phyloP scores from a whole-genome alignment of 2,797 vertebrate genomes.

The Periophthalmus magnuspinnatus region DNA sequence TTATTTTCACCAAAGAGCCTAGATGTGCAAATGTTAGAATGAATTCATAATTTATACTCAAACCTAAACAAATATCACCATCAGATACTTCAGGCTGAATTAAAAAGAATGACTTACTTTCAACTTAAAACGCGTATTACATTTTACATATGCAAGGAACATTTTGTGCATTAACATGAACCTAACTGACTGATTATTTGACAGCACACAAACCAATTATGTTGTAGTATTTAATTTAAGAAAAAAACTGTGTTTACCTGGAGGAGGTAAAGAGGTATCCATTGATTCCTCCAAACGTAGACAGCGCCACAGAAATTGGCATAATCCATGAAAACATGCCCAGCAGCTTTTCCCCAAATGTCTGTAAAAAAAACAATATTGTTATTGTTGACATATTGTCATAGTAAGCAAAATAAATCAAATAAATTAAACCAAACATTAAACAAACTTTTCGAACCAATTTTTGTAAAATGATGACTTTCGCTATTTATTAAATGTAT shows the following conservation, averaged over 20 bases:
- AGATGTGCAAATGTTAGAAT: not conserved
- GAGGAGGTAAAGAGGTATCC: conserved; percentile 99
- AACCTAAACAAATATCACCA: not conserved
- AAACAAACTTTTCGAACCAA: not conserved
- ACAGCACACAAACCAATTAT: no score
- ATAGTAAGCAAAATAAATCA: not conserved
- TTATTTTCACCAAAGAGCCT: not conserved
- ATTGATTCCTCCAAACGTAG: conserved; percentile 98
- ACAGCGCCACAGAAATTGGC: conserved; percentile 95
- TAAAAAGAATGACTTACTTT: not conserved
- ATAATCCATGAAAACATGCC: conserved; percentile 96
- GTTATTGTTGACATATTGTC: not conserved
- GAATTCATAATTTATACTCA: not conserved
- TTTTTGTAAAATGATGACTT: no score
- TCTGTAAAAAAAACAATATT: conserved; percentile 76
- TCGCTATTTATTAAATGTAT: no score
- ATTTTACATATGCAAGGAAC: not conserved
- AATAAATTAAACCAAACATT: no score
- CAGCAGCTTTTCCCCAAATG: conserved; percentile 95
- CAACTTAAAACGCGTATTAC: not conserved
- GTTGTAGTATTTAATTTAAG: no score
- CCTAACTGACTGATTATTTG: not conserved
- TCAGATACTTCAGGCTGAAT: not conserved
- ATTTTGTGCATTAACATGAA: not conserved
- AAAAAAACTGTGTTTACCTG: conserved; percentile 76